These are phyloP conservation scores for Halichoeres trimaculatus DNA, from an alignment of 2,113 vertebrate genomes.

Conservation along the genomic window DNA sequence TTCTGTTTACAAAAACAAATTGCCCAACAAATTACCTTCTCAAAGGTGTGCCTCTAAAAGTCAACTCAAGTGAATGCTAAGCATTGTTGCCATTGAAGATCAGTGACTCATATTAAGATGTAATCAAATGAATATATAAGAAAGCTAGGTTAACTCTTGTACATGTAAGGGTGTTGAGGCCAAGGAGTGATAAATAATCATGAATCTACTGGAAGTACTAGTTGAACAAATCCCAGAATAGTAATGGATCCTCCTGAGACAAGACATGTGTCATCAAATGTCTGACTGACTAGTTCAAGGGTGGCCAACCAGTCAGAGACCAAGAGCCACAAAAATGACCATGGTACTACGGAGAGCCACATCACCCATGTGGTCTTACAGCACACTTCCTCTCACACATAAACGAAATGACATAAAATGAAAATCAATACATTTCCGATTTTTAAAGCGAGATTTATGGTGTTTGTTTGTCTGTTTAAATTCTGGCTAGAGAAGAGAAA, in stretches of 20 bases:
- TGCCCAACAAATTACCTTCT: neutral
- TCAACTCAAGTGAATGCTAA: neutral
- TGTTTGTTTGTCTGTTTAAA: no score
- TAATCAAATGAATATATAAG: neutral
- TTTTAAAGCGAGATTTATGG: no score
- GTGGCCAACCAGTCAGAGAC: no score
- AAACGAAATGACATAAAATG: no score
- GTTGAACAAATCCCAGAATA: constrained; percentile 23
- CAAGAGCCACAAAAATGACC: no score
- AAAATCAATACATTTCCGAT: no score
- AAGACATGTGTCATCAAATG: constrained; percentile 22
- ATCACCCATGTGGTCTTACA: no score
- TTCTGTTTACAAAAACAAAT: neutral
- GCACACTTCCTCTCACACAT: no score
- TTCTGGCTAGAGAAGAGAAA: no score
- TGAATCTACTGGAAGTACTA: neutral
- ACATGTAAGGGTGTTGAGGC: neutral
- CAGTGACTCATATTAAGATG: neutral
- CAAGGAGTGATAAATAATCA: neutral
- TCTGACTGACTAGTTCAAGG: no score
- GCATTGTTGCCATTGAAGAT: neutral
- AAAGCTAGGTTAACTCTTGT: neutral
- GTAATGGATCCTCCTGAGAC: constrained; percentile 26
- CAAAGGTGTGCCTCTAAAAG: neutral
- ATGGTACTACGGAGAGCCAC: no score